Evolutionary conservation across 2,888 invertebrate genomes (phyloP).

Genomic region (Osmoderma eremita): DNA sequence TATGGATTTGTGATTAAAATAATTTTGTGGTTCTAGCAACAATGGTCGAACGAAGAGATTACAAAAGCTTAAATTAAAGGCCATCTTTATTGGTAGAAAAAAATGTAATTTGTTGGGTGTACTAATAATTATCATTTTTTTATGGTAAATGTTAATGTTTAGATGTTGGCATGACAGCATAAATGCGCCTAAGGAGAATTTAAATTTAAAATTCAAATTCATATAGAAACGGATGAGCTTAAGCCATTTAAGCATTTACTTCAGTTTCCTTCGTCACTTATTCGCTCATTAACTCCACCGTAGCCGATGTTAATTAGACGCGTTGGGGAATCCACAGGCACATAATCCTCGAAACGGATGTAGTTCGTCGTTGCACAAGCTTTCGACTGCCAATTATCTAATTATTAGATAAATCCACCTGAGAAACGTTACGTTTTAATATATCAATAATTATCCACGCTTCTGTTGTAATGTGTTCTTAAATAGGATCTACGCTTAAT

Average conservation of each 20-base stretch:
- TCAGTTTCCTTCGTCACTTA: not conserved
- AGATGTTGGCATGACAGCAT: too few species aligned
- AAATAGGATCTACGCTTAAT: slow-evolving; percentile 5
- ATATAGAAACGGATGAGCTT: too few species aligned
- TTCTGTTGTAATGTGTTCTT: not conserved
- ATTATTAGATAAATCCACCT: slow-evolving; percentile 24
- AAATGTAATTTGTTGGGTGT: too few species aligned
- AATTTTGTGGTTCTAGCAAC: too few species aligned
- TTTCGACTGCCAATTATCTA: slow-evolving; percentile 18
- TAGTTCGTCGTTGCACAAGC: slow-evolving; percentile 23
- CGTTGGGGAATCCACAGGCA: slow-evolving; percentile 18
- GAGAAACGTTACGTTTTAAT: not conserved
- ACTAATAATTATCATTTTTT: too few species aligned
- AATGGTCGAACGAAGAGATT: too few species aligned
- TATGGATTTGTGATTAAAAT: slow-evolving; percentile 15
- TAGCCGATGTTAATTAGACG: slow-evolving; percentile 20
- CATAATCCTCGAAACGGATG: slow-evolving; percentile 23
- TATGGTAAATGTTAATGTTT: too few species aligned
- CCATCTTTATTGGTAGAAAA: too few species aligned
- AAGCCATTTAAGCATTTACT: not conserved
- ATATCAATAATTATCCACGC: not conserved
- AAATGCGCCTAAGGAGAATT: too few species aligned
- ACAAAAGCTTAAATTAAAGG: too few species aligned
- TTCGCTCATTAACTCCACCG: slow-evolving; percentile 16
- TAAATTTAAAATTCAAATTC: too few species aligned